Evolutionary conservation across 2,113 vertebrate species (phyloP), one percentile per base, ranked within the genome.

Genomic region (Cyanoramphus novaezelandiae): DNA sequence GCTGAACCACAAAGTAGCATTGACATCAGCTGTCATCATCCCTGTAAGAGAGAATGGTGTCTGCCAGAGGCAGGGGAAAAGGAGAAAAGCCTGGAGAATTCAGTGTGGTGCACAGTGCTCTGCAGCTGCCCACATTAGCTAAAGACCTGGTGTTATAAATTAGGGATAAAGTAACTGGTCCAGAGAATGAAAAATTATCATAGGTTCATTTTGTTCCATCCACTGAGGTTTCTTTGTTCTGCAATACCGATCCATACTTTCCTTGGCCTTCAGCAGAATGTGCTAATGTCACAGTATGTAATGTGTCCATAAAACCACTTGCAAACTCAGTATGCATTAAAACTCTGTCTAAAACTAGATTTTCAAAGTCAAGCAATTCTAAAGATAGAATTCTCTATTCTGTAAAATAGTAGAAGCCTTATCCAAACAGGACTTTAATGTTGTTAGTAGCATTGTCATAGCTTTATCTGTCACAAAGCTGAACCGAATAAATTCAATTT

Each of bases 321-420:
- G 16, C 65, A 95, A 97, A 95, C 35, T 68, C 83, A 47, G 6
- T 85, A 65, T 89, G 77, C 76, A 71, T 83, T 89, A 76, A 90
- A 96, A 92, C 93, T 83, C 78, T 91, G 37, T 93, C 64, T 95
- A 82, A 94, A 97, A 95, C 37, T 37, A 82, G 65, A 80, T 62
- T 28, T 78, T 68, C 28, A 92, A 87, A 86, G 84, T 95, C 67
- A 76, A 94, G 69, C 28, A 7, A 57, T 10, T 86, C 49, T 91
- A 60, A 88, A 86, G 78, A 83, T 49, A 65, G 53, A 72, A 81
- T 95, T 96, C 8, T 64, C 11, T 82, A 53, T 83, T 82, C 39
- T 67, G 23, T 62, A 69, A 67, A 90, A 81, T 79, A 86, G 43
- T 18, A 29, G 63, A 69, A 92, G 14, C 44, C 46, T 89, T 93